A percentile compares a stretch with the other conserved stretches of the same genome.
These are phyloP conservation scores for Aleadryas rufinucha DNA, from an alignment of 2,113 vertebrate species.

Conservation along the genomic window DNA sequence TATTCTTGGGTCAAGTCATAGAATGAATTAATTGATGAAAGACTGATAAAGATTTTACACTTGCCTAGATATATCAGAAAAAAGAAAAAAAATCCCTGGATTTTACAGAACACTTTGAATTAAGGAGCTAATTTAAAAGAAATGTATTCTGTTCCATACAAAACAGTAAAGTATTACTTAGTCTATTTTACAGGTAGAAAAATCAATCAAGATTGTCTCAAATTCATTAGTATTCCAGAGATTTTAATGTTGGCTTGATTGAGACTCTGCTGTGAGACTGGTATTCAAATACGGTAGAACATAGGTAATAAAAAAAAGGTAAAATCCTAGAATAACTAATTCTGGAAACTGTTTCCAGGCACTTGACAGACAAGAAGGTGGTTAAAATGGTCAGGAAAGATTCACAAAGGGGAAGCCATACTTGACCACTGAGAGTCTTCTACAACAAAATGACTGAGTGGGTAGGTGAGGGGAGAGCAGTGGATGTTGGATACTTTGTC, in stretches of 20 bases:
- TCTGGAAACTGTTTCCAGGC: background rate
- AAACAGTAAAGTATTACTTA: background rate
- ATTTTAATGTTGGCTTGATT: background rate
- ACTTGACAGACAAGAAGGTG: background rate
- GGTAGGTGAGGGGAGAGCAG: background rate
- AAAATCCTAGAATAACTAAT: background rate
- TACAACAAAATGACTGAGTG: no score
- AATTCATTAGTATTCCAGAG: background rate
- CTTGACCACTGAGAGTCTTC: background rate
- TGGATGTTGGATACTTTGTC: background rate
- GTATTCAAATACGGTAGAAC: background rate
- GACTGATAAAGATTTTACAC: background rate
- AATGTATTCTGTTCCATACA: fast-evolving
- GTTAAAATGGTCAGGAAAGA: background rate
- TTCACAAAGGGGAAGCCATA: background rate
- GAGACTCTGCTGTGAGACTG: background rate
- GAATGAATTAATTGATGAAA: background rate
- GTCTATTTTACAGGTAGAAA: background rate
- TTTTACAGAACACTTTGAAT: background rate
- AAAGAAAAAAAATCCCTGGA: fast-evolving
- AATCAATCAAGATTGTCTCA: background rate
- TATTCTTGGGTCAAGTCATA: background rate
- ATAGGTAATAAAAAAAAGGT: background rate
- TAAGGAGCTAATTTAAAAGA: background rate
- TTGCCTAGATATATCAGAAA: background rate